phyloP scores from a whole-genome alignment of 1,140 invertebrate genomes.

The Drosophila burlai region DNA sequence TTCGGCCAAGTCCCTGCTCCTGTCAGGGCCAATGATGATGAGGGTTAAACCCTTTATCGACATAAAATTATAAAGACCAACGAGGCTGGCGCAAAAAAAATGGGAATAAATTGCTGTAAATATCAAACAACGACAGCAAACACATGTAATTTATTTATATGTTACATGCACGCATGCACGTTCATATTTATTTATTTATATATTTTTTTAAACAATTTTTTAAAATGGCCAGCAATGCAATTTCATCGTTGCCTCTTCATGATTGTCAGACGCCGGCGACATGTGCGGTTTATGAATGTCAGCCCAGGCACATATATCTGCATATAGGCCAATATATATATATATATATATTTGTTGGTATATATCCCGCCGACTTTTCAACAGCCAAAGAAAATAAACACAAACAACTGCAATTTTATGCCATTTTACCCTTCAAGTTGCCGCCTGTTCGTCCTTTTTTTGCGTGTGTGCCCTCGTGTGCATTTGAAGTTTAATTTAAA shows the following conservation, averaged over 20 bases:
- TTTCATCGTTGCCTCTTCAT: constrained; percentile 33
- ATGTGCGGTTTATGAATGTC: constrained; percentile 65
- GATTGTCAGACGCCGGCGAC: constrained; percentile 32
- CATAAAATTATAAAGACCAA: constrained; percentile 11
- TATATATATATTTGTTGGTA: background rate
- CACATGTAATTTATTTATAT: constrained; percentile 50
- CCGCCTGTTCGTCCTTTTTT: constrained; percentile 2
- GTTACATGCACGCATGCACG: background rate
- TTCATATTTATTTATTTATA: background rate
- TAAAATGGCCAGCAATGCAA: constrained; percentile 50
- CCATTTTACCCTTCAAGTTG: constrained; percentile 37
- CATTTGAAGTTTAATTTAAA: constrained; percentile 60
- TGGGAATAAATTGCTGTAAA: constrained; percentile 41
- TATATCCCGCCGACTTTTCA: constrained; percentile 1
- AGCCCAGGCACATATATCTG: constrained; percentile 9
- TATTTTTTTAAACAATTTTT: constrained; percentile 14
- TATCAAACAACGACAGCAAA: constrained; percentile 47
- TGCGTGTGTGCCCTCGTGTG: constrained; percentile 1
- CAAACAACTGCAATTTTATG: constrained; percentile 43
- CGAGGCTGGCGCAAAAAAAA: constrained; percentile 20
- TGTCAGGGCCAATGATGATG: constrained; percentile 49
- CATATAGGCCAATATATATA: constrained; percentile 2
- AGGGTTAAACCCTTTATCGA: constrained; percentile 42
- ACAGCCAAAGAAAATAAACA: constrained; percentile 40
- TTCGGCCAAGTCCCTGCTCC: constrained; percentile 14